A percentile compares a stretch with the other conserved stretches of the same genome.
Evolutionary conservation across 2,113 vertebrate species (phyloP).

Genomic region (Neodontobutis hainanensis): DNA sequence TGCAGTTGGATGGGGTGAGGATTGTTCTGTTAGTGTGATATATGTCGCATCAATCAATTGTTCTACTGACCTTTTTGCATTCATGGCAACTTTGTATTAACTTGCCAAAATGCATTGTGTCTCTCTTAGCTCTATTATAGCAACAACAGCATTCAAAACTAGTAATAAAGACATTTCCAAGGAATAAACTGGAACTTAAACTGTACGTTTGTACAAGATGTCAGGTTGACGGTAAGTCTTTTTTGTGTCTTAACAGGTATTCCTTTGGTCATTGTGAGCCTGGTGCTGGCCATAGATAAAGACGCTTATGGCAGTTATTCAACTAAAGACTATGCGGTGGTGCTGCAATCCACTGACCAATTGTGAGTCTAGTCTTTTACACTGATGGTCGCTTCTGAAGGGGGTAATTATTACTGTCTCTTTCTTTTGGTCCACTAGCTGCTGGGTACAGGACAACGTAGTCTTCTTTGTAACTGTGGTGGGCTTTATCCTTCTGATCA

Average conservation of each 20-base stretch:
- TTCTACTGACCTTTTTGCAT: not conserved
- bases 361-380: constrained; percentile 80
- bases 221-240: constrained; percentile 2
- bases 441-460: constrained; percentile 83
- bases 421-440: constrained; percentile 70
- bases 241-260: constrained; percentile 77
- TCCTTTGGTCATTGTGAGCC: constrained; percentile 80
- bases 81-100: too few relatives aligned
- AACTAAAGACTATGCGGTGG: not conserved
- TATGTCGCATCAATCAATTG: not conserved
- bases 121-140: too few relatives aligned
- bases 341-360: constrained; percentile 27
- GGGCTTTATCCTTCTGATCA: constrained; percentile 80
- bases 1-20: constrained; percentile 88
- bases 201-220: not conserved
- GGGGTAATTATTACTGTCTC: not conserved
- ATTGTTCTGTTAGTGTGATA: not conserved
- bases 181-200: too few relatives aligned
- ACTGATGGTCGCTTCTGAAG: not conserved
- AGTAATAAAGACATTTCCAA: too few relatives aligned
- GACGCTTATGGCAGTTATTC: constrained; percentile 78
- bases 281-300: constrained; percentile 79
- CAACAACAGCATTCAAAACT: too few relatives aligned
- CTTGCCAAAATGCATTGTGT: too few relatives aligned
- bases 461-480: constrained; percentile 84